Base-by-base conservation (phyloP, 2,113 vertebrate genomes). In the Ctenomys sociabilis region DNA sequence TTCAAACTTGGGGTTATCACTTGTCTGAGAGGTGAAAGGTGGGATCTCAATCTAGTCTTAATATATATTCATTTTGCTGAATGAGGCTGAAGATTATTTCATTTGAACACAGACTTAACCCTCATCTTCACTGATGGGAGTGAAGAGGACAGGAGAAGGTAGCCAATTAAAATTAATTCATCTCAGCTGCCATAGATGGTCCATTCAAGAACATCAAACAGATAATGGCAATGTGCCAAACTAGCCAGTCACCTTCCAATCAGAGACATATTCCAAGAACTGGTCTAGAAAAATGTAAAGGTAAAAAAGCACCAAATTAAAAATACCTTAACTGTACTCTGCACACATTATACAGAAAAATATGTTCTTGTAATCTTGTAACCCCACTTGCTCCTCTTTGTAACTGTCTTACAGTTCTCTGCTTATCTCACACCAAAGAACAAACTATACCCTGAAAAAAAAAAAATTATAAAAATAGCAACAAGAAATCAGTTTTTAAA, bases 291-390 rank as follows among this genome's bases (percentile, higher is more conserved):
- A 90, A 94, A 75, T 26, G 19, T 40, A 92, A 96, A 57, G 28
- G 94, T 72, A 68, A 90, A 63, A 32, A 70, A 85, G 81, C 8
- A 77, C 84, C 88, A 32, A 64, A 92, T 80, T n/a, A 30, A 80
- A 96, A 95, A 85, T 70, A 88, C 85, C 96, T 96, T 92, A 93
- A 88, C 96, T 89, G 37, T 7, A 57, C 61, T 66, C 88, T 21
- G 88, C 94, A 59, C 82, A 73, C 77, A 37, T 45, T 52, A 12
- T 22, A 81, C 49, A 28, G 82, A 97, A 96, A 96, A 95, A 91
- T 66, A 52, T 85, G 85, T 93, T 72, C 92, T 40, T 61, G 57
- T 94, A 93, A 96, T 94, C 94, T 86, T 37, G 40, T 32, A 9
- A 28, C 83, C 9, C 80, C 0, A 72, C 64, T 40, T 35, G 88